Percentiles rank a stretch among this genome's conserved stretches.
These are phyloP conservation scores for Agrypnia vestita DNA, from an alignment of 1,140 invertebrate genomes.

Conservation along the genomic window DNA sequence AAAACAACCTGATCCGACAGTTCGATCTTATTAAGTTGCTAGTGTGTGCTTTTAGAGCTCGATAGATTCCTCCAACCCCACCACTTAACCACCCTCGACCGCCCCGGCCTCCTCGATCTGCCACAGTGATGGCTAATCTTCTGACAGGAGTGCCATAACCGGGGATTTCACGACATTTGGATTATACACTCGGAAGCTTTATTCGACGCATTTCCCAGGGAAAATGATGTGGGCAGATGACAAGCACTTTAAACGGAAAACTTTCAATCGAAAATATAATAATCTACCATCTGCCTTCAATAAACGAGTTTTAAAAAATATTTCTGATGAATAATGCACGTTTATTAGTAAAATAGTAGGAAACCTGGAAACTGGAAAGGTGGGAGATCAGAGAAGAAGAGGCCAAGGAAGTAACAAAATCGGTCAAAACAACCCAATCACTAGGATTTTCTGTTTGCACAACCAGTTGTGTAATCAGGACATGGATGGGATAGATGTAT, in stretches of 20 bases:
- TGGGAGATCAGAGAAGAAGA: too few relatives aligned
- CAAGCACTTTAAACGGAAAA: neutral
- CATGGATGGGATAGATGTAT: too few relatives aligned
- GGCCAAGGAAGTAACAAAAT: too few relatives aligned
- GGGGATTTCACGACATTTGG: constrained; percentile 22
- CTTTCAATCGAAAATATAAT: neutral
- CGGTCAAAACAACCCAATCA: too few relatives aligned
- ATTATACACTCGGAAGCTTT: constrained; percentile 8
- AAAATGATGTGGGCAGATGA: neutral
- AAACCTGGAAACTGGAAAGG: too few relatives aligned
- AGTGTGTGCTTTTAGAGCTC: constrained; percentile 27
- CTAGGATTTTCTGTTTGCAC: too few relatives aligned
- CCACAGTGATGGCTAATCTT: constrained; percentile 30
- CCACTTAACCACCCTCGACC: constrained; percentile 1
- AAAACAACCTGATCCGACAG: constrained; percentile 31
- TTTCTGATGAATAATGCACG: too few relatives aligned
- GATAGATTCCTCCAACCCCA: constrained; percentile 9
- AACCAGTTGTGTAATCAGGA: too few relatives aligned
- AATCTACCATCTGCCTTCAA: too few relatives aligned
- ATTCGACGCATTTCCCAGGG: constrained; percentile 3
- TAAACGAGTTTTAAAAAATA: too few relatives aligned
- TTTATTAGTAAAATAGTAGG: too few relatives aligned
- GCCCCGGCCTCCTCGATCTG: neutral
- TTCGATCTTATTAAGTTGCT: constrained; percentile 31
- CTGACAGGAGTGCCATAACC: constrained; percentile 30